These are phyloP conservation scores for Strix uralensis DNA, from an alignment of 2,113 vertebrate genomes.

Conservation along the genomic window DNA sequence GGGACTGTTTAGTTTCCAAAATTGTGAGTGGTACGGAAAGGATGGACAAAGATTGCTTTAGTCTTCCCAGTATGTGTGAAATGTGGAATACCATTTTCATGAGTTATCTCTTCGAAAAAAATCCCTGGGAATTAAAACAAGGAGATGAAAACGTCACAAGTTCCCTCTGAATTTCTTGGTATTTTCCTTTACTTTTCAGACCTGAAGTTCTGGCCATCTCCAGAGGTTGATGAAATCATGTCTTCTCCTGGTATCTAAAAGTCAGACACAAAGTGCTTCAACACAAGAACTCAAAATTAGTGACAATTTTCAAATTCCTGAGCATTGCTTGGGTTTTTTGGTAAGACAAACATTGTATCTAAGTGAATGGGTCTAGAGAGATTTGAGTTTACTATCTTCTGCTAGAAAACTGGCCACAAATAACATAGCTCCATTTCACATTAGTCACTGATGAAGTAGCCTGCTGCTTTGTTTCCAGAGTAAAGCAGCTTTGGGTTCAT, in stretches of 20 bases:
- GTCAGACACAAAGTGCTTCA: background rate
- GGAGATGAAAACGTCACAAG: background rate
- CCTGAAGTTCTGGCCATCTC: background rate
- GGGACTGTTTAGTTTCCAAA: background rate
- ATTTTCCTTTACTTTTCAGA: background rate
- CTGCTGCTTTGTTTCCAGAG: background rate
- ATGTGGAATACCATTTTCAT: background rate
- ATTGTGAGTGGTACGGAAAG: background rate
- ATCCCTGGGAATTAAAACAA: background rate
- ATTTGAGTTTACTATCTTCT: background rate
- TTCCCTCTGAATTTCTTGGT: background rate
- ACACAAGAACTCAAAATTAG: background rate
- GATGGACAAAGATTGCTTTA: background rate
- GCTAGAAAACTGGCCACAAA: background rate
- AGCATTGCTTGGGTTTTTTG: accelerated
- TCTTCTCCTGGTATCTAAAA: background rate
- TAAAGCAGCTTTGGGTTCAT: background rate
- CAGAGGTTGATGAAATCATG: background rate
- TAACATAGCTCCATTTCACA: background rate
- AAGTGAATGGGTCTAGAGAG: background rate
- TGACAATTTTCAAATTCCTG: background rate
- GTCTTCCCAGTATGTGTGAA: background rate
- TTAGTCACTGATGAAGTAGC: background rate
- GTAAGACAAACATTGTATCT: background rate
- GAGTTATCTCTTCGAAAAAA: background rate